Base-by-base conservation (phyloP, 2,113 vertebrate genomes). In the Chionis minor region DNA sequence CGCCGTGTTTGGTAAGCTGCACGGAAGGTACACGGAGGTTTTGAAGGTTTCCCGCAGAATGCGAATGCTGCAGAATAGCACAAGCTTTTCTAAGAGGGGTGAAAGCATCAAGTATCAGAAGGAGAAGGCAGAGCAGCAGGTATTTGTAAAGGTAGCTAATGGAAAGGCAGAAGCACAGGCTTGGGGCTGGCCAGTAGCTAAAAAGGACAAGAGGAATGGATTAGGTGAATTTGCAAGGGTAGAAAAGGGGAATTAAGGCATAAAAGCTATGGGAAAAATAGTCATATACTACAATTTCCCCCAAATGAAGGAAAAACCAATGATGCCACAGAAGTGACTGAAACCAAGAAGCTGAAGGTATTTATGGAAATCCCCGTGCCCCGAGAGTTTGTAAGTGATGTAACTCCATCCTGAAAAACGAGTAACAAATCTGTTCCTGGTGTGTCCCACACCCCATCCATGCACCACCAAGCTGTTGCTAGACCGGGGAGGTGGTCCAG, bases 1-100 rank as follows among this genome's bases (percentile, higher is more conserved):
- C 0, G 3, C 40, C 0, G 1, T 5, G 24, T 38, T n/a, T 45
- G 59, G 22, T 49, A 35, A 55, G 9, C n/a, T 6, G 3, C 40
- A 26, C 17, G 69, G 42, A 58, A 83, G 44, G 24, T 8, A 51
- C 32, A 23, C 27, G 4, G 54, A 5, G 5, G 9, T 73, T 73
- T 23, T 49, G n/a, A 72, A 55, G 59, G 35, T 33, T 82, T 67
- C 35, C 35, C 51, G 59, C 12, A 55, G 23, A 61, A 49, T 21
- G 45, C 2, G 12, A 66, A 14, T 1, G 8, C 59, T 67, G 59
- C 9, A 10, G 28, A 35, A 27, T 40, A 42, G 22, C 54, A 27
- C 8, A 20, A 14, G n/a, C 17, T 83, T 63, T 77, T 51, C 35
- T 52, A 51, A 49, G 63, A 66, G 51, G 16, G 40, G 28, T 45